phyloP scores from a whole-genome alignment of 2,113 vertebrate genomes.

The Sinocyclocheilus anophthalmus region DNA sequence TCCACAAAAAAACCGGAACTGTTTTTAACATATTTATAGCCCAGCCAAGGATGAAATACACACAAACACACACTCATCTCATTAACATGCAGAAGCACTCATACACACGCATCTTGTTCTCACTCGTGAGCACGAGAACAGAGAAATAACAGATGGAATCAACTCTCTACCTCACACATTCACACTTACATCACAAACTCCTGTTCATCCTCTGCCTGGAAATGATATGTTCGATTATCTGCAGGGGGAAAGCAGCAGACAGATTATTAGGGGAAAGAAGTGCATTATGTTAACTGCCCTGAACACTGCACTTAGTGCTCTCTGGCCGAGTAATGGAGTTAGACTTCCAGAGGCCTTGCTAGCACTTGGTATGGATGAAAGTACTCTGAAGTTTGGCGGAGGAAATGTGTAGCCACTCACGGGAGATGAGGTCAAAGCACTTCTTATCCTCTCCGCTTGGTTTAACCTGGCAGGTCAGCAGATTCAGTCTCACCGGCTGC shows the following conservation, averaged over 20 bases:
- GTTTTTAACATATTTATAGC: neutral
- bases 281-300: slow-evolving; percentile 38
- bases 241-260: slow-evolving; percentile 33
- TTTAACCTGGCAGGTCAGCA: slow-evolving; percentile 90
- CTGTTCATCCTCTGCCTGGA: slow-evolving; percentile 89
- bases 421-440: slow-evolving; percentile 89
- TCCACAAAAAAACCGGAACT: no score
- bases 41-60: neutral
- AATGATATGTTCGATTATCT: slow-evolving; percentile 92
- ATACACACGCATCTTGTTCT: slow-evolving; percentile 21
- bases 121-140: neutral
- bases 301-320: slow-evolving; percentile 34
- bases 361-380: slow-evolving; percentile 29
- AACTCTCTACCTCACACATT: neutral
- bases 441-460: slow-evolving; percentile 86
- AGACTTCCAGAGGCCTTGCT: neutral
- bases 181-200: slow-evolving; percentile 85
- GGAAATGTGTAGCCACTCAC: slow-evolving; percentile 72
- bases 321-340: slow-evolving; percentile 36
- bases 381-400: slow-evolving; percentile 5
- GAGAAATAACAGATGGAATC: slow-evolving; percentile 16
- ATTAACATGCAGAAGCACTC: neutral
- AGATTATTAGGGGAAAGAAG: slow-evolving; percentile 18
- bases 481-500: slow-evolving; percentile 86
- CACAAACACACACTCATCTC: neutral